Conservation (phyloP, 2,888 invertebrate genomes). For the Hermodice carunculata region DNA sequence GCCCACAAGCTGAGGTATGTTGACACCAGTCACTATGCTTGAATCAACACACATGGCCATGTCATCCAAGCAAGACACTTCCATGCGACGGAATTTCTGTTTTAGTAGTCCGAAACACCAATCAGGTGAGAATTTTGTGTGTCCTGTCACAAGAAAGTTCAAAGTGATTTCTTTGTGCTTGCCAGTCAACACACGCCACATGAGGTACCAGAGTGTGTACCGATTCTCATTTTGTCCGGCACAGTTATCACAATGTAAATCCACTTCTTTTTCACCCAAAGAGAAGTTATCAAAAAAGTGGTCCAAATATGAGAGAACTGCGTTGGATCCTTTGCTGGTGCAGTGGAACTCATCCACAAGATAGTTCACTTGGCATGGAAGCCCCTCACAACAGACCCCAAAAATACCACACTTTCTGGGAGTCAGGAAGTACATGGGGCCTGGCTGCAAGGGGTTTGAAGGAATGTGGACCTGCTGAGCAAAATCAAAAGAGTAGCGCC, state of each 20-base stretch:
- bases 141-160: not conserved
- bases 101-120: not conserved
- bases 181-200: slow-evolving; percentile 1
- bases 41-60: too few relatives aligned
- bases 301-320: not conserved
- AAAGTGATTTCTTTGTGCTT: not conserved
- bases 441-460: not conserved
- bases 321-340: not conserved
- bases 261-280: not conserved
- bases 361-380: not conserved
- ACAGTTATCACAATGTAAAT: slow-evolving; percentile 4
- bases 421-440: not conserved
- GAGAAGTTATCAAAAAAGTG: not conserved
- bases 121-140: slow-evolving; percentile 1
- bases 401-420: not conserved
- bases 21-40: too few relatives aligned
- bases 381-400: slow-evolving; percentile 1
- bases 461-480: slow-evolving; percentile 1
- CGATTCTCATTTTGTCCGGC: not conserved
- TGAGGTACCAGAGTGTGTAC: not conserved
- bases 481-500: not conserved
- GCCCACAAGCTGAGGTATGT: too few relatives aligned
- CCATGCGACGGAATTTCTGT: too few relatives aligned
- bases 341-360: not conserved
- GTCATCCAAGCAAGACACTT: too few relatives aligned